Percentiles rank a stretch among this genome's conserved stretches.
These are phyloP conservation scores for Cheilosia vulpina DNA, from an alignment of 2,888 invertebrate genomes.

Conservation along the genomic window DNA sequence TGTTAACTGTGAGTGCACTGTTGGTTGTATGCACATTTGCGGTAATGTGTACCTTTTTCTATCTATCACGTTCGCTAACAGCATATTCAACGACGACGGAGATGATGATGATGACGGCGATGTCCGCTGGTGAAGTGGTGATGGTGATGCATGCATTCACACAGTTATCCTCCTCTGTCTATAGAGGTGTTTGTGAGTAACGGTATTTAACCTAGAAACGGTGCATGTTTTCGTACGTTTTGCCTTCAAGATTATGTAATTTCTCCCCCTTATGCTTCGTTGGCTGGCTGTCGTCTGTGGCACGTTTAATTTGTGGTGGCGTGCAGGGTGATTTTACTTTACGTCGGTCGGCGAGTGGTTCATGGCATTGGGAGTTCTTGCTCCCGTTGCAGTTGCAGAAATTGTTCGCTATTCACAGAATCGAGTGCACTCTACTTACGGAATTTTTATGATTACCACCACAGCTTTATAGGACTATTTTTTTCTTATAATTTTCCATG, in stretches of 20 bases:
- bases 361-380: constrained; percentile 29
- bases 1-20: constrained; percentile 25
- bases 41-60: constrained; percentile 37
- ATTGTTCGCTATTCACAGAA: constrained; percentile 18
- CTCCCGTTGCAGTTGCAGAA: constrained; percentile 18
- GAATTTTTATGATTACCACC: constrained; percentile 14
- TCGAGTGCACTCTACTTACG: constrained; percentile 11
- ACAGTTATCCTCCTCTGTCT: background rate
- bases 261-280: background rate
- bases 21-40: constrained; percentile 42
- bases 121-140: constrained; percentile 26
- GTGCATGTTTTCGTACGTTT: constrained; percentile 29
- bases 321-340: constrained; percentile 4
- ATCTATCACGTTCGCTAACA: constrained; percentile 31
- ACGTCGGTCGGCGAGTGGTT: constrained; percentile 5
- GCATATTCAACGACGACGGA: background rate
- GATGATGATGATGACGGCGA: background rate
- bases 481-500: constrained; percentile 6
- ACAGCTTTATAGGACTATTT: constrained; percentile 3
- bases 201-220: constrained; percentile 68
- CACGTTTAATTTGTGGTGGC: constrained; percentile 18
- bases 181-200: constrained; percentile 35
- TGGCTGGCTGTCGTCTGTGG: background rate
- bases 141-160: constrained; percentile 34
- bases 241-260: constrained; percentile 49